phyloP scores from a whole-genome alignment of 2,888 invertebrate genomes.

The Lamellibrachia satsuma region DNA sequence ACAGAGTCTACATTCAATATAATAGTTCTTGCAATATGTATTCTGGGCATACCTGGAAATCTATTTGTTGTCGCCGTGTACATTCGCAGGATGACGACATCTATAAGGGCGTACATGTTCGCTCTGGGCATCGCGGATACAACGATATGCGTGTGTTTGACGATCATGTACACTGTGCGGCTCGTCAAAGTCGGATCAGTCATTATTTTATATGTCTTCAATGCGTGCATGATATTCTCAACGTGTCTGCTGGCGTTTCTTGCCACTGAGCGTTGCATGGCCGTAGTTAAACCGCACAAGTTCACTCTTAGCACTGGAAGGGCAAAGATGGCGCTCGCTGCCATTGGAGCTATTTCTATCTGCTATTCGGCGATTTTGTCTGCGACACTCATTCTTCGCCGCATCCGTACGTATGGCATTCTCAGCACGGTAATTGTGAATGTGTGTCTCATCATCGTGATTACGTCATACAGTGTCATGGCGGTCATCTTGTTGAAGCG shows the following conservation, averaged over 20 bases:
- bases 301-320: not conserved
- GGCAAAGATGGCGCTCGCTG: not conserved
- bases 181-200: not conserved
- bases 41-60: not conserved
- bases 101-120: not conserved
- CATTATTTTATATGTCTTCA: not conserved
- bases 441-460: not conserved
- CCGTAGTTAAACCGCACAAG: not conserved
- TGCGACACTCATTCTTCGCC: not conserved
- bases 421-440: not conserved
- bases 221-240: not conserved
- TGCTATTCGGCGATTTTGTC: not conserved
- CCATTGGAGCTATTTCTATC: not conserved
- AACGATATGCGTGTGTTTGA: not conserved
- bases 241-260: not conserved
- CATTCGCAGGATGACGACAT: not conserved
- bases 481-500: not conserved
- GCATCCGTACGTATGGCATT: not conserved
- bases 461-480: not conserved
- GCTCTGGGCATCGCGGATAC: not conserved
- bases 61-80: not conserved
- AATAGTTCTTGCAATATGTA: not conserved
- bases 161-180: not conserved
- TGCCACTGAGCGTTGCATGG: not conserved
- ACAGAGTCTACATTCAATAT: not conserved